Percentiles rank a stretch among this genome's conserved stretches.
These are phyloP conservation scores for Scelioninae gen. 2 DNA, from an alignment of 2,888 invertebrate genomes.

Conservation along the genomic window DNA sequence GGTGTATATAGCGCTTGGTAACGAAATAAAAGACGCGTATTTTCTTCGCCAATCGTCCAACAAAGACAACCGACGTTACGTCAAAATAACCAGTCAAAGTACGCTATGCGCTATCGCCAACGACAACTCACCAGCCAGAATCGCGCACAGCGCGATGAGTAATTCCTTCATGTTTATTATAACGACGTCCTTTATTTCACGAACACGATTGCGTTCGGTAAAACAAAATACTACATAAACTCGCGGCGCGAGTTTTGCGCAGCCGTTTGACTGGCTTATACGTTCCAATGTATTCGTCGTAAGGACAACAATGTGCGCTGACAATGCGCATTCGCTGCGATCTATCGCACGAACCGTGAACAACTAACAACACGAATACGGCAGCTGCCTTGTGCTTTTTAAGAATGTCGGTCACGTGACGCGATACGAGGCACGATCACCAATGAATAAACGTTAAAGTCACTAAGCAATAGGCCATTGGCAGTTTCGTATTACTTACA, in stretches of 20 bases:
- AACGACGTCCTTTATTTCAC: conserved; percentile 11
- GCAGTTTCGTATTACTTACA: background rate
- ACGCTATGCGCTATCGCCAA: conserved; percentile 15
- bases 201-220: background rate
- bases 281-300: conserved; percentile 26
- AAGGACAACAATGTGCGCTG: conserved; percentile 13
- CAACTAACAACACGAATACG: conserved; percentile 29
- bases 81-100: conserved; percentile 35
- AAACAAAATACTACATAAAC: conserved; percentile 25
- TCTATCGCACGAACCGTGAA: conserved; percentile 16
- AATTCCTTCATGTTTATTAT: conserved; percentile 72
- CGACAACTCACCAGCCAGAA: conserved; percentile 74
- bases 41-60: conserved; percentile 2
- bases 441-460: conserved; percentile 17
- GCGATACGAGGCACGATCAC: background rate
- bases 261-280: conserved; percentile 14
- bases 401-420: conserved; percentile 31
- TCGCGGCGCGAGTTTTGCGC: conserved; percentile 25
- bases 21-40: background rate
- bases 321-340: conserved; percentile 11
- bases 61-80: conserved; percentile 28
- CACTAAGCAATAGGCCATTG: background rate
- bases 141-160: conserved; percentile 74
- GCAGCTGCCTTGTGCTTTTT: conserved; percentile 27
- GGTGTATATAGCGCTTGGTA: conserved; percentile 1